A percentile compares a stretch with the other conserved stretches of the same genome.
These are phyloP conservation scores for Rhabdornis inornatus DNA, from an alignment of 2,113 vertebrate genomes.

Conservation along the genomic window DNA sequence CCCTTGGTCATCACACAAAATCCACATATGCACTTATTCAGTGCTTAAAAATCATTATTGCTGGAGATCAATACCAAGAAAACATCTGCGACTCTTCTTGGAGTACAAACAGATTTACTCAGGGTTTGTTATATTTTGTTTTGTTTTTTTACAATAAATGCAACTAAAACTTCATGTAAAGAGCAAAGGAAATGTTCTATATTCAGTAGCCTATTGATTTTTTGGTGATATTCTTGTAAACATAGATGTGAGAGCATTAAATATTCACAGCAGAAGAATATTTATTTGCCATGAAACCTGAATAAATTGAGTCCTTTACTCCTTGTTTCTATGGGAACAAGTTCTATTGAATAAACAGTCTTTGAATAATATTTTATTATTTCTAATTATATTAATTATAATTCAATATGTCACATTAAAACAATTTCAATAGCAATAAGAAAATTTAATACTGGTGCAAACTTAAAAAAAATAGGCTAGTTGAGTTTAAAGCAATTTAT, in stretches of 20 bases:
- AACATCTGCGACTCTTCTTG: constrained; percentile 21
- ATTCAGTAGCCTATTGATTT: constrained; percentile 13
- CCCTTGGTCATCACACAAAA: background rate
- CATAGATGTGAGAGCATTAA: background rate
- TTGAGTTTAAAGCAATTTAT: constrained; percentile 30
- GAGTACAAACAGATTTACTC: background rate
- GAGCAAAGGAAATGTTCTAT: background rate
- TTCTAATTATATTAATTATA: constrained; percentile 63
- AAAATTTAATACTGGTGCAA: constrained; percentile 19
- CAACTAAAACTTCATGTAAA: background rate
- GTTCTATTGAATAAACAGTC: constrained; percentile 47
- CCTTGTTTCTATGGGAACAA: constrained; percentile 44
- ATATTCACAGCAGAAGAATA: background rate
- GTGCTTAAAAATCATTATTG: constrained; percentile 49
- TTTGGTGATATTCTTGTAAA: background rate
- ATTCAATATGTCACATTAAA: constrained; percentile 55
- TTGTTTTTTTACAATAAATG: background rate
- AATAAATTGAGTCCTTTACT: constrained; percentile 34
- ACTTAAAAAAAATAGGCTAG: constrained; percentile 6
- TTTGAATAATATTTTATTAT: constrained; percentile 44
- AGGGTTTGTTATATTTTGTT: background rate
- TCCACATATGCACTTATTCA: constrained; percentile 22
- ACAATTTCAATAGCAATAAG: constrained; percentile 45
- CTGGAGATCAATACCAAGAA: constrained; percentile 49
- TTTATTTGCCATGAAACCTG: constrained; percentile 32